Evolutionary conservation across 2,888 invertebrate genomes (phyloP), one percentile per base, ranked within the genome.

Genomic region (Glyphotaelius pellucidus): DNA sequence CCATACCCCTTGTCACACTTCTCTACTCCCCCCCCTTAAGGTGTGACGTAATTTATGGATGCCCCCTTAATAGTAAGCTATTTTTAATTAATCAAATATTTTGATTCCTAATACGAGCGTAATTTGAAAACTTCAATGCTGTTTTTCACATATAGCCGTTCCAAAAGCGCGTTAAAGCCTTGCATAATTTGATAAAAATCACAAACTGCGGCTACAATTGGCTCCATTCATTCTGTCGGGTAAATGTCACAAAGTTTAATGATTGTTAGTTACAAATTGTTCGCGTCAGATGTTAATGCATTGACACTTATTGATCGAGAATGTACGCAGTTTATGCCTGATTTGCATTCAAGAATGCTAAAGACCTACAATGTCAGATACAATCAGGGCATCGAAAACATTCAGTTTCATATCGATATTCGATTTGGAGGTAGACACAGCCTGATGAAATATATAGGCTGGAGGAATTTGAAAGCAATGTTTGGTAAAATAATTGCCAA

Each of bases 181-280:
- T 25, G 67, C 25, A 67, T 25, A 67, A 67, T 25, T 67, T 67
- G 25, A 67, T 67, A n/a, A 67, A 67, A 67, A n/a, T 67, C 25
- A 9, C 67, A n/a, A 67, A 67, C 25, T n/a, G 67, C 67, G n/a
- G 25, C 9, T 67, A 67, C 19, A 67, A 25, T 25, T 67, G 25
- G 67, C 32, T 83, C 32, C 32, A 83, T 32, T 83, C 83, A 83
- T 83, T 83, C 35, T 83, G 19, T 83, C 83, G 25, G 35, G 32
- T 35, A 83, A 38, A 83, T 83, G 83, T 83, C 25, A 83, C 35
- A 19, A 38, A 35, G 83, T 86, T 81, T 81, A 42, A 47, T 42
- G 47, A 15, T 86, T 30, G 86, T 86, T 47, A 86, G 86, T 42
- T 86, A 47, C 47, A 86, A 86, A 86, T 86, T n/a, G 12, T 86